Base-by-base conservation (phyloP, 2,888 invertebrate species). In the Herminia tarsipennalis region DNA sequence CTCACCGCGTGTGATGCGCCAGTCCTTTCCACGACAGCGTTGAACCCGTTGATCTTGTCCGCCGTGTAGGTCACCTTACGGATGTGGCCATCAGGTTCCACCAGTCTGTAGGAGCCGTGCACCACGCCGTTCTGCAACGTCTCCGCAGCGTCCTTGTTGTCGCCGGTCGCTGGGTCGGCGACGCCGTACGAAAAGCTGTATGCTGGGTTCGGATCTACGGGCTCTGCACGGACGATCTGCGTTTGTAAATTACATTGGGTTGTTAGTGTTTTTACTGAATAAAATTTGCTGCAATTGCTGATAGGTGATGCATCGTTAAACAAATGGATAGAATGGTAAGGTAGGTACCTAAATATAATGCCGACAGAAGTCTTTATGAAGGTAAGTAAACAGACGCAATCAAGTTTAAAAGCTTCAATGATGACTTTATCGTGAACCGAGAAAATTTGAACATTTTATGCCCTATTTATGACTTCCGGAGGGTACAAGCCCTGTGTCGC, bases 141-240 rank as follows among this genome's bases (percentile, higher is more conserved):
- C 72, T 92, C 92, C 2, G 86, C 60, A 0, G 90, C 91, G 64
- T 89, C 88, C 63, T 92, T 92, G 59, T 91, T 90, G 75, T 92
- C 92, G 0, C 92, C 92, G 8, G 92, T 92, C 24, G 83, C 66
- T 0, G 92, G 92, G 65, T 92, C 92, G 0, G 86, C 77, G 9
- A 92, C 92, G 3, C 92, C 92, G 69, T 92, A 92, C 0, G 91
- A 86, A 81, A 88, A 92, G 65, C 86, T 87, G 78, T 92, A 92
- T 2, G 91, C 88, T 8, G 92, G 92, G 73, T 92, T 92, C 0
- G 92, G 92, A 68, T 92, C 92, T 33, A 92, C 61, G 0, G 91
- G 88, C 67, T 92, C 92, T 0, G 92, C 89, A 24, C 74, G 84
- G 9, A 89, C 78, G 20, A 89, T 77, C 83, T 66, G 36, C 3